Percentiles rank a stretch among this genome's conserved stretches.
Evolutionary conservation across 2,113 vertebrate species (phyloP).

Genomic region (Actenoides hombroni): DNA sequence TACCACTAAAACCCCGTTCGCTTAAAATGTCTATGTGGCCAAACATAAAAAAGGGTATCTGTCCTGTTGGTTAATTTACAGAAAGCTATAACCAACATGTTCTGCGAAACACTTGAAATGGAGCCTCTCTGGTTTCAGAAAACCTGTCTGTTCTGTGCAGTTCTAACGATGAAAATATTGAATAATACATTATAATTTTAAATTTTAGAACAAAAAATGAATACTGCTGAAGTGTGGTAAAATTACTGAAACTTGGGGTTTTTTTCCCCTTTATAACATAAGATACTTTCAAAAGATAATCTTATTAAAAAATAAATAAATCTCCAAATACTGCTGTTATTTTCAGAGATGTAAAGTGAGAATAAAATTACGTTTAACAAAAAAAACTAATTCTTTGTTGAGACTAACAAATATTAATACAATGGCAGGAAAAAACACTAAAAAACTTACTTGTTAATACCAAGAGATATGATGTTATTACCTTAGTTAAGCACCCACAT

Average conservation of each 20-base stretch:
- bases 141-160: not conserved
- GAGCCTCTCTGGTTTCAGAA: not conserved
- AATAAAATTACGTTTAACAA: not conserved
- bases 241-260: not conserved
- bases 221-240: not conserved
- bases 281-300: not conserved
- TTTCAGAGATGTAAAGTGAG: not conserved
- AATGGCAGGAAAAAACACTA: not conserved
- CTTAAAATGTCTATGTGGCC: not conserved
- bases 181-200: not conserved
- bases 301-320: not conserved
- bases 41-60: not conserved
- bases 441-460: not conserved
- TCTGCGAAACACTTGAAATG: not conserved
- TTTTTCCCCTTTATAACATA: not conserved
- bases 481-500: not conserved
- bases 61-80: slow-evolving; percentile 1
- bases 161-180: not conserved
- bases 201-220: not conserved
- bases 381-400: not conserved
- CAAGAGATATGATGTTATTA: not conserved
- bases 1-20: not conserved
- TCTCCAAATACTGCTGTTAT: not conserved
- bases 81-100: not conserved
- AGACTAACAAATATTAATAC: not conserved